Evolutionary conservation across 2,797 vertebrate species (phyloP).

Genomic region (Ceyx erithaca): DNA sequence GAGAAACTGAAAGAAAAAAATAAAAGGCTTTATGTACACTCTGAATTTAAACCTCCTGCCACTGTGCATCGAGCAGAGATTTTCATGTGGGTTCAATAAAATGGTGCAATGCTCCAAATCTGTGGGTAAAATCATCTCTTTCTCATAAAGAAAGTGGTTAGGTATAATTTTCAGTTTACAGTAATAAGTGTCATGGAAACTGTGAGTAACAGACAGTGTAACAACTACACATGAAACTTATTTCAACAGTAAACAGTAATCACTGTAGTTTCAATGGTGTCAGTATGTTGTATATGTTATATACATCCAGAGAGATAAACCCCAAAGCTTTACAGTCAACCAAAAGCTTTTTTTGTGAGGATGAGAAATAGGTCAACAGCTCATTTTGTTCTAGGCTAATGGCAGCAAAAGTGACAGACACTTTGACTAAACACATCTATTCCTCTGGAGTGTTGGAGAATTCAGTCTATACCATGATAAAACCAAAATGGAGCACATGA

Average conservation of each 20-base stretch:
- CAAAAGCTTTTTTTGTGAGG: neutral
- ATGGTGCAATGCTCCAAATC: neutral
- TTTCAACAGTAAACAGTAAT: neutral
- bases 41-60: slow-evolving; percentile 18
- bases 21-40: neutral
- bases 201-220: slow-evolving; percentile 7
- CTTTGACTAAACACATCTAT: neutral
- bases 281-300: neutral
- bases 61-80: neutral
- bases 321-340: neutral
- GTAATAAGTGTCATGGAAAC: slow-evolving; percentile 42
- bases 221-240: neutral
- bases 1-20: neutral
- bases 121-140: slow-evolving; percentile 45
- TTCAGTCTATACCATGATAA: neutral
- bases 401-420: neutral
- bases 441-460: neutral
- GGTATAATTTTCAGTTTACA: slow-evolving; percentile 3
- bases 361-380: neutral
- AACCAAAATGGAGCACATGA: neutral
- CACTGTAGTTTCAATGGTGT: neutral
- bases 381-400: neutral
- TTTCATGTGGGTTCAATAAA: slow-evolving; percentile 64
- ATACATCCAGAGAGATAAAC: neutral
- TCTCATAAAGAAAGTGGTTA: slow-evolving; percentile 51